Evolutionary conservation across 2,797 vertebrate species (phyloP), one percentile per base, ranked within the genome.

Genomic region (Apodemus agrarius): DNA sequence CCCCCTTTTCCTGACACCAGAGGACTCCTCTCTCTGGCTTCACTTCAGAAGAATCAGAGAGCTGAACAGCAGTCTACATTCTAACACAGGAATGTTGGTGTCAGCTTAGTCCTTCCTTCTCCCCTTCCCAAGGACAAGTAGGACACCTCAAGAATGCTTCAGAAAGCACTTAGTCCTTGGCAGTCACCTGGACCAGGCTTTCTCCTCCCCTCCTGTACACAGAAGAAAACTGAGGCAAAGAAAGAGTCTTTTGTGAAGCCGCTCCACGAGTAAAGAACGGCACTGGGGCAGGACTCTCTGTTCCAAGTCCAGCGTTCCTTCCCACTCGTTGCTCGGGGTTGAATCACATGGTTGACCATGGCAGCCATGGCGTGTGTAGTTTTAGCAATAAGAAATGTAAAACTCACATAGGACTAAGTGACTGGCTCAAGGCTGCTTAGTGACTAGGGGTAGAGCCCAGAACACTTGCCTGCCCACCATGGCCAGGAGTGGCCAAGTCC

Each of bases 211-310:
- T 24, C 17, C 1, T 17, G 11, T 34, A 65, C 79, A 63, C 24
- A 49, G 43, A 40, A 76, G 22, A 54, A 95, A 87, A 96, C 49
- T 43, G 57, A 95, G 40, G 76, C 85, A 82, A 84, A 74, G 57
- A 63, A 46, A 69, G 75, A 80, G 5, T 2, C 86, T 88, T 43
- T 21, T 88, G 52, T 59, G 26, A 59, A 26, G 10, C 26, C 6
- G 2, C 2, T 10, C 72, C 63, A n/a, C 59, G 78, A 90, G 37
- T 59, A 22, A 43, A 81, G 49, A 54, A 59, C 37, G 63, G 52
- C 34, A 10, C 52, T 54, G 21, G 31, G 19, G 59, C 63, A 80
- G n/a, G 34, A 95, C 78, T 80, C 80, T 59, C 59, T 61, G 80
- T 67, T 91, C 49, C 81, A 69, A 88, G 65, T 57, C 54, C 43